These are phyloP conservation scores for Gymnoscopelus microlampas DNA, from an alignment of 2,797 vertebrate genomes.

Conservation along the genomic window DNA sequence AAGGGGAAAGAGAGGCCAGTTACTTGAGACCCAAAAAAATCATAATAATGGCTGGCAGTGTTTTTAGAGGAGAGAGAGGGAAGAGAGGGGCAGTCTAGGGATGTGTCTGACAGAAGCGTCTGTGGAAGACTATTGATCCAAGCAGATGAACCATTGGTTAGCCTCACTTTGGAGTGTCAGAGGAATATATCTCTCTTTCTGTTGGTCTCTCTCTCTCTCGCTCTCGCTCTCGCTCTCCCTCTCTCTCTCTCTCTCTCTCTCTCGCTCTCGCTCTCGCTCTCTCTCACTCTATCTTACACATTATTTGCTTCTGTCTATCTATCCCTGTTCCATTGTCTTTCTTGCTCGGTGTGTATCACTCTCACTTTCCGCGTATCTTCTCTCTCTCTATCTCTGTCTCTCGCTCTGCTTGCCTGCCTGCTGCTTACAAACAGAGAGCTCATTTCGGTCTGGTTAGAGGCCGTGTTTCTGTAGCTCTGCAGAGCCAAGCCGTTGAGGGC, in stretches of 20 bases:
- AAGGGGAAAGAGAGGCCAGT: slow-evolving; percentile 10
- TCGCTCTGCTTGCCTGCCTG: slow-evolving; percentile 28
- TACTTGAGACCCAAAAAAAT: slow-evolving; percentile 2
- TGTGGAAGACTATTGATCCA: slow-evolving; percentile 68
- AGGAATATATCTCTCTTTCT: slow-evolving; percentile 45
- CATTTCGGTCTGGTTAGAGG: slow-evolving; percentile 63
- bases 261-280: slow-evolving; percentile 1
- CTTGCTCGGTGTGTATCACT: slow-evolving; percentile 17
- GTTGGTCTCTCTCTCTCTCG: slow-evolving; percentile 1
- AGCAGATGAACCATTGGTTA: slow-evolving; percentile 64
- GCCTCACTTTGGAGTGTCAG: slow-evolving; percentile 62
- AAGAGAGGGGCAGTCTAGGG: slow-evolving; percentile 44
- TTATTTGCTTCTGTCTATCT: neutral
- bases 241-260: slow-evolving; percentile 8
- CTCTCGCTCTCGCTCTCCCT: neutral
- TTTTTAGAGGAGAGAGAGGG: slow-evolving; percentile 47
- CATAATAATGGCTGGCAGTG: slow-evolving; percentile 40
- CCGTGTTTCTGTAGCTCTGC: slow-evolving; percentile 39
- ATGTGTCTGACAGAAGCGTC: slow-evolving; percentile 51
- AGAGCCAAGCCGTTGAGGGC: slow-evolving; percentile 53
- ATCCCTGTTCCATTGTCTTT: slow-evolving; percentile 1
- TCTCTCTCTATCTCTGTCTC: neutral
- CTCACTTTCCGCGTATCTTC: neutral
- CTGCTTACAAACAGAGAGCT: slow-evolving; percentile 68
- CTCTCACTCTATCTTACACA: slow-evolving; percentile 8